phyloP scores from a whole-genome alignment of 2,113 vertebrate genomes.

The Cinclus cinclus region DNA sequence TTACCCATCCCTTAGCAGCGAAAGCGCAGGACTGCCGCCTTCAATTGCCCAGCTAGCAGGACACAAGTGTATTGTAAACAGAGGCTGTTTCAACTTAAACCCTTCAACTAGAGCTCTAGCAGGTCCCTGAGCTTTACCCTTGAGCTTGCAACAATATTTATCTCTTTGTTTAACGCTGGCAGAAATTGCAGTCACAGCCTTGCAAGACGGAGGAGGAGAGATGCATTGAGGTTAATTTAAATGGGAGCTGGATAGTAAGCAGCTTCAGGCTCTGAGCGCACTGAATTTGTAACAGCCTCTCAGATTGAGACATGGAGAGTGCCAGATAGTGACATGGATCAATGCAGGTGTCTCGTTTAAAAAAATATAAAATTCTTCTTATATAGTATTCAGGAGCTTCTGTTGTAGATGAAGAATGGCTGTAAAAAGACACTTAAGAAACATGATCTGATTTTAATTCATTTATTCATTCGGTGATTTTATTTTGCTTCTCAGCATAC shows the following conservation, averaged over 20 bases:
- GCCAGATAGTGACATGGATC: neutral
- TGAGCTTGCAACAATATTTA: neutral
- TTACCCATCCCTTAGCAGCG: neutral
- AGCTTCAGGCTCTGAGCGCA: neutral
- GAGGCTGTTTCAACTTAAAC: neutral
- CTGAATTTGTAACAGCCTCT: neutral
- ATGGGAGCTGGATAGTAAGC: neutral
- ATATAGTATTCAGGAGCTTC: neutral
- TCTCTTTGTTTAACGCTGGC: neutral
- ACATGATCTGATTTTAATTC: no score
- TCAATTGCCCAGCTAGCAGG: no score
- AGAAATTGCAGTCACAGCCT: neutral
- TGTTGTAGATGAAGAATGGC: neutral
- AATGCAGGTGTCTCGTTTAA: neutral
- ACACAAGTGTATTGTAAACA: neutral
- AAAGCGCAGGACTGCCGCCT: neutral
- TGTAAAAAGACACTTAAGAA: neutral
- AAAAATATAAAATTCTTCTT: neutral
- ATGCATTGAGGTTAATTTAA: neutral
- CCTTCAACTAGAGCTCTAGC: neutral
- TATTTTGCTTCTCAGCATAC: neutral
- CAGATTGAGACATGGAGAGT: neutral
- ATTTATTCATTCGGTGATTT: neutral
- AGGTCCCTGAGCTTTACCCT: neutral
- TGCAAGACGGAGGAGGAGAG: neutral